These are phyloP conservation scores for Melieria picta DNA, from an alignment of 2,888 invertebrate species.

Conservation along the genomic window DNA sequence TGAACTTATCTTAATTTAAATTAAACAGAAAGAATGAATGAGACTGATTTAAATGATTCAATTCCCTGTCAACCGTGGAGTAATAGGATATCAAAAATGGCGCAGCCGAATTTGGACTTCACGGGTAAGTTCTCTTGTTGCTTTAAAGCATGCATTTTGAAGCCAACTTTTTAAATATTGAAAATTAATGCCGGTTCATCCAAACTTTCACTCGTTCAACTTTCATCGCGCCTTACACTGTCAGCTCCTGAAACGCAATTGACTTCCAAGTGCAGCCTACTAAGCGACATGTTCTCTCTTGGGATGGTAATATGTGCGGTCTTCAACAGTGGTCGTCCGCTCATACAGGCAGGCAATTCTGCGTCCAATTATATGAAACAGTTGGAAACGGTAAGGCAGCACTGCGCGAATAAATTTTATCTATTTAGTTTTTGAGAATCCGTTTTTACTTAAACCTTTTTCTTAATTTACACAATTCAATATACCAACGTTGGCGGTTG, in stretches of 20 bases:
- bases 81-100: constrained; percentile 87
- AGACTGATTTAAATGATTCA: constrained; percentile 76
- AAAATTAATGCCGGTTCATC: not conserved
- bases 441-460: not conserved
- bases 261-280: constrained; percentile 81
- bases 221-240: not conserved
- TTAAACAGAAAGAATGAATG: constrained; percentile 74
- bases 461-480: not conserved
- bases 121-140: constrained; percentile 71
- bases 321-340: constrained; percentile 88
- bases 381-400: constrained; percentile 83
- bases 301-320: constrained; percentile 94
- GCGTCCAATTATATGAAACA: constrained; percentile 89
- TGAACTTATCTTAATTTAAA: not conserved
- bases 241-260: constrained; percentile 94
- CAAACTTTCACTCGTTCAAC: not conserved
- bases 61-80: constrained; percentile 89
- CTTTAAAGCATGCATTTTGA: too few relatives aligned
- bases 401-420: not conserved
- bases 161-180: too few relatives aligned
- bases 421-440: not conserved
- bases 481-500: not conserved
- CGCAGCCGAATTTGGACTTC: constrained; percentile 94
- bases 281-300: constrained; percentile 96
- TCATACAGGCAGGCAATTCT: constrained; percentile 92